Conservation (phyloP, 2,113 vertebrate genomes). For the Toxotes chatareus region DNA sequence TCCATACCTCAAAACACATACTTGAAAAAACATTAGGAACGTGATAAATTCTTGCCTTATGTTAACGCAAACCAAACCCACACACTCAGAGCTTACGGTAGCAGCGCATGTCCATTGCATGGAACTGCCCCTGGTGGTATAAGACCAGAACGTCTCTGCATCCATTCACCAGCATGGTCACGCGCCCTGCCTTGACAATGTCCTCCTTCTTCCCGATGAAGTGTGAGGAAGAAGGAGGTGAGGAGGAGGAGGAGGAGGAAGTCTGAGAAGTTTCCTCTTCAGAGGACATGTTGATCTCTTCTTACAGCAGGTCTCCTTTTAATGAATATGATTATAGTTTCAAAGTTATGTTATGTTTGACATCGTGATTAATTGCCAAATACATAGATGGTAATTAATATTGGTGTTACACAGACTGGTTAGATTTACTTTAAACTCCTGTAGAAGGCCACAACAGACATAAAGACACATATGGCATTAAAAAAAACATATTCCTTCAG, state of each 20-base stretch:
- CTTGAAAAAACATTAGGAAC: not conserved
- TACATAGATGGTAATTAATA: not conserved
- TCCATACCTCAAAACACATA: not conserved
- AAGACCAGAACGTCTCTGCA: constrained; percentile 91
- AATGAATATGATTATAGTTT: not conserved
- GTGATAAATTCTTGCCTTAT: not conserved
- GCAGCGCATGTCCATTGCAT: constrained; percentile 92
- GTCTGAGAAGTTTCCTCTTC: constrained; percentile 52
- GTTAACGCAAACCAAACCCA: not conserved
- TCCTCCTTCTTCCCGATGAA: constrained; percentile 88
- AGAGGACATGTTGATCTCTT: constrained; percentile 64
- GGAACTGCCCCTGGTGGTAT: constrained; percentile 86
- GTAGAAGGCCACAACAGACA: not conserved
- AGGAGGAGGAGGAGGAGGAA: constrained; percentile 31
- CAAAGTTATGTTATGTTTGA: not conserved
- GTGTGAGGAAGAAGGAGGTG: constrained; percentile 43
- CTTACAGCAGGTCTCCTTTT: constrained; percentile 26
- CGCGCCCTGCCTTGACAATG: constrained; percentile 82
- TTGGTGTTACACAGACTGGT: not conserved
- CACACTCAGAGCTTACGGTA: constrained; percentile 88
- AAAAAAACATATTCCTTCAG: not conserved
- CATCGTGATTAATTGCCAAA: not conserved
- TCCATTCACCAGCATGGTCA: constrained; percentile 85
- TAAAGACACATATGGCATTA: not conserved
- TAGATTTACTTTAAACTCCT: not conserved